phyloP scores from a whole-genome alignment of 2,888 invertebrate genomes.

The Apamea anceps region DNA sequence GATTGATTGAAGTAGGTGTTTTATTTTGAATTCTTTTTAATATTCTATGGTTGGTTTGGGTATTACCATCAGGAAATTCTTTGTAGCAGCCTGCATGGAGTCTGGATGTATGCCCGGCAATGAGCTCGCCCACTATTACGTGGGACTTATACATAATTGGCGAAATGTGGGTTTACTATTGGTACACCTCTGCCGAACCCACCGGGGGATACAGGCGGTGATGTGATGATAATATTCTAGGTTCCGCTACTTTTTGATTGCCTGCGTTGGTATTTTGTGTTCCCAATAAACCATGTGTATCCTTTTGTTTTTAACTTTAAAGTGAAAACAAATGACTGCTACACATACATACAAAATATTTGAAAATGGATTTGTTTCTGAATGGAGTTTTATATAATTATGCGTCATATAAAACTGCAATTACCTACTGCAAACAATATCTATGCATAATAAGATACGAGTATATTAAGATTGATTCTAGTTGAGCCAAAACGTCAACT shows the following conservation, averaged over 20 bases:
- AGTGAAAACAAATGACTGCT: neutral
- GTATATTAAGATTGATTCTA: neutral
- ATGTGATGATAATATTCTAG: neutral
- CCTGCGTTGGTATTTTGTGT: neutral
- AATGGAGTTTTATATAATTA: neutral
- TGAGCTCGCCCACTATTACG: neutral
- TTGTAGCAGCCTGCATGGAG: neutral
- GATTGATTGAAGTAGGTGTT: neutral
- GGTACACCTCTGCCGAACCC: neutral
- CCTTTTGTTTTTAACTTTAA: neutral
- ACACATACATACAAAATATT: neutral
- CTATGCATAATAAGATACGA: neutral
- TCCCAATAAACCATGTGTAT: neutral
- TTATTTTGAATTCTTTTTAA: neutral
- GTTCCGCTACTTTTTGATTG: neutral
- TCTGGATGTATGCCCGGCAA: neutral
- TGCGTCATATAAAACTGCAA: neutral
- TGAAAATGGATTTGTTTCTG: neutral
- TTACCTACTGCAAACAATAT: neutral
- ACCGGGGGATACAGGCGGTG: neutral
- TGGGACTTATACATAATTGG: neutral
- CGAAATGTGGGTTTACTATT: neutral
- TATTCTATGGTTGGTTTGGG: neutral
- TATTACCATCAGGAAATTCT: neutral
- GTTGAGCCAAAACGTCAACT: conserved; percentile 8